Evolutionary conservation across 2,113 vertebrate species (phyloP).

Genomic region (Chaetodon trifascialis): DNA sequence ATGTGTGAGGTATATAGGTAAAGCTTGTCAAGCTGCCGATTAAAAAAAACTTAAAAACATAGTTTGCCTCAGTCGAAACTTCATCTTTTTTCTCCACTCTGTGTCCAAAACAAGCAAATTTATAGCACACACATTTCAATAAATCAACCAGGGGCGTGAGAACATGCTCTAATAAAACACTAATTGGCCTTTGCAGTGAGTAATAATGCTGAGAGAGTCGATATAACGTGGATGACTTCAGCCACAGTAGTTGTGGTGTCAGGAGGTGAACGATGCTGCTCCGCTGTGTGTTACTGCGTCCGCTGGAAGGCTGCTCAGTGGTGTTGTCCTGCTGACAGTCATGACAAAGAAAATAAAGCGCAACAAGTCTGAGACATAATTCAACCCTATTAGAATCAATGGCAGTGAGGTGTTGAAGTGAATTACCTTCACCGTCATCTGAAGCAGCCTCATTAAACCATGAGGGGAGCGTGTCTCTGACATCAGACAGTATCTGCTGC

Average conservation of each 20-base stretch:
- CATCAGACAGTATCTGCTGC: constrained; percentile 56
- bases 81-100: background rate
- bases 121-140: background rate
- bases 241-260: background rate
- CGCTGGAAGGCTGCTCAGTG: background rate
- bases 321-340: constrained; percentile 16
- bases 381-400: constrained; percentile 63
- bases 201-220: background rate
- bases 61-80: no score
- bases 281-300: background rate
- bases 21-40: background rate
- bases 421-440: constrained; percentile 61
- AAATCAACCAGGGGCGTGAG: background rate
- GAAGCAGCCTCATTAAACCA: constrained; percentile 64
- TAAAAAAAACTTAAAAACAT: background rate
- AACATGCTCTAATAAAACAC: constrained; percentile 18
- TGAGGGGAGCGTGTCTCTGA: constrained; percentile 42
- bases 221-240: background rate
- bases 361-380: constrained; percentile 40
- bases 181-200: constrained; percentile 33
- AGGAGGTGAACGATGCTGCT: constrained; percentile 13
- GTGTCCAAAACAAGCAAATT: background rate
- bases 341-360: constrained; percentile 12
- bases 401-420: constrained; percentile 32
- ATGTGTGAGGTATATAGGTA: background rate